Evolutionary conservation across 1,140 invertebrate genomes (phyloP), one percentile per base, ranked within the genome.

Genomic region (Carposina sasakii): DNA sequence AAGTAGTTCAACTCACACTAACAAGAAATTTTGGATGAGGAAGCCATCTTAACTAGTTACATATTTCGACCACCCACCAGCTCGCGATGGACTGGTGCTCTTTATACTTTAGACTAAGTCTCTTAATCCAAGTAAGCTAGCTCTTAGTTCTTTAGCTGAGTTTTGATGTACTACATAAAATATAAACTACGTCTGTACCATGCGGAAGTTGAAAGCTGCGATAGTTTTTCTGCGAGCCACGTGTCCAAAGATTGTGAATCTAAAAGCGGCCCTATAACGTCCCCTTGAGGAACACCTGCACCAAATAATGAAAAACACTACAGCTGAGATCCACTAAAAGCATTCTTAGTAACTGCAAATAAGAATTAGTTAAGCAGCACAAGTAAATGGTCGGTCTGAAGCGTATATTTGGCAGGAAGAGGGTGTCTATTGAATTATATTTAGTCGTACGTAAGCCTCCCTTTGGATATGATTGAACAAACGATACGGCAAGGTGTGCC

Each of bases 391-490:
- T 71, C 64, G 58, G 67, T 61, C 50, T 30, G 51, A 47, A 52
- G 55, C 55, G 60, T 65, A 71, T 78, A 72, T 81, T 81, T 72
- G 75, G 65, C 74, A 77, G 77, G 77, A 81, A 79, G 77, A 81
- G 77, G 77, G 75, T 76, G 75, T 78, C 61, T 75, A 76, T 77
- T 68, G 74, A 78, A 75, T 72, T 81, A 78, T 78, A 78, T 81
- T 81, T 77, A 78, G 75, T 76, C 62, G 62, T n/a, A n/a, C n/a
- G n/a, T 60, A 74, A 68, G 68, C 68, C n/a, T 71, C 70, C 71
- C 65, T 70, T 59, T 59, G 60, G 69, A 61, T 63, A 65, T 75
- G 74, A 77, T 77, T 65, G 61, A 73, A 75, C 60, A 75, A 71
- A 72, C 68, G 75, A 81, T 78, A 77, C 52, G 68, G 71, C 77